Evolutionary conservation across 2,797 vertebrate genomes (phyloP), one percentile per base, ranked within the genome.

Genomic region (Acanthornis magna): DNA sequence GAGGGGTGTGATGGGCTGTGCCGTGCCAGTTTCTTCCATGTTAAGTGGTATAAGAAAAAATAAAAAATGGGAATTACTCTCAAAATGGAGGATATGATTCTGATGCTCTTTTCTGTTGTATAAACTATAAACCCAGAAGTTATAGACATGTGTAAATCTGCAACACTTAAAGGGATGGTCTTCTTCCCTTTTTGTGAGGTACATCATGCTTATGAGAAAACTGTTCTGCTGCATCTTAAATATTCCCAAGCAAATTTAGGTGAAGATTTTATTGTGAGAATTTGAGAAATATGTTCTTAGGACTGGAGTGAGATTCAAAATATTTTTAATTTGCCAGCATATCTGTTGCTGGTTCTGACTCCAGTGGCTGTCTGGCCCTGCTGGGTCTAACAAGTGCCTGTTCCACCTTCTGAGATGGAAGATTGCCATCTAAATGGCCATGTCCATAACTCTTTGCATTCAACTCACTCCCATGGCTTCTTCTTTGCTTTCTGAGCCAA

Each of bases 351-450:
- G 34, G 34, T 53, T 89, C n/a, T 54, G 55, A 38, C 55, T 91
- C 38, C 32, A 13, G 53, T 0, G 0, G 36, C 81, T 63, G 29
- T 17, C 15, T 54, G 78, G 27, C 30, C 40, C 43, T 0, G 0
- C n/a, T 66, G n/a, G 4, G 38, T 86, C 36, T 87, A 48, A n/a
- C 10, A 48, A 40, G 26, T 5, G 3, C 7, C 9, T 60, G 27
- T 51, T 8, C n/a, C 34, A 23, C 57, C 26, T 65, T 50, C 67
- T 55, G 53, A 88, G 48, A 48, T 66, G 36, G 25, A 86, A 67
- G 29, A 14, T 57, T 82, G 57, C 25, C 1, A 3, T 75, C 50
- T 70, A 43, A 77, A 62, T 60, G 79, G 30, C 85, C 2, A 7
- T 0, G 0, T 42, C 54, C 36, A 4, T 50, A 63, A 71, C n/a